phyloP scores from a whole-genome alignment of 2,888 invertebrate genomes.

The Pediacus dermestoides region DNA sequence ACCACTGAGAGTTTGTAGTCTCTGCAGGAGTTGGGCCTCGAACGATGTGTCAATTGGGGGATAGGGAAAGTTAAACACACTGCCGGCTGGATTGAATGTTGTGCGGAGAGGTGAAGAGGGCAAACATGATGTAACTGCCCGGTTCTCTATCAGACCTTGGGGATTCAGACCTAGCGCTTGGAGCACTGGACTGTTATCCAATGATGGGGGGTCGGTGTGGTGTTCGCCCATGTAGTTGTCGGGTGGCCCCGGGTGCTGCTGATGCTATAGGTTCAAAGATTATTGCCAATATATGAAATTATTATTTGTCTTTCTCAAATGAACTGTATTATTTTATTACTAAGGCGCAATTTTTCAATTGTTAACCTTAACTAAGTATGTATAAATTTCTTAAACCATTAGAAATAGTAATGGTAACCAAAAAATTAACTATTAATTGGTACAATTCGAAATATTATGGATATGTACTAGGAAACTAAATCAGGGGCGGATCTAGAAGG shows the following conservation, averaged over 20 bases:
- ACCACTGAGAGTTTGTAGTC: constrained; percentile 52
- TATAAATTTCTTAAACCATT: too few species aligned
- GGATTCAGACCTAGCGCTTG: constrained; percentile 41
- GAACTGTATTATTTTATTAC: too few species aligned
- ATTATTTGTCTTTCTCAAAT: too few species aligned
- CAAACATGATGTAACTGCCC: constrained; percentile 41
- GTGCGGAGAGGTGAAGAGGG: constrained; percentile 44
- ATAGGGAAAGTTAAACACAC: constrained; percentile 42
- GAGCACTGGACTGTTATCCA: constrained; percentile 39
- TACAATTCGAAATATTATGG: too few species aligned
- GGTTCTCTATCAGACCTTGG: constrained; percentile 44
- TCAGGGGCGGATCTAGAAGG: too few species aligned
- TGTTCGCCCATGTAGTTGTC: constrained; percentile 29
- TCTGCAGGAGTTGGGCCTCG: constrained; percentile 54
- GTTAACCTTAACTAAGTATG: too few species aligned
- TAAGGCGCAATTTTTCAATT: too few species aligned
- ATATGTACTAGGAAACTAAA: too few species aligned
- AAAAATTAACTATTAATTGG: too few species aligned
- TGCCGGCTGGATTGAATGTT: constrained; percentile 38
- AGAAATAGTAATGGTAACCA: too few species aligned
- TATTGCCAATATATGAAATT: too few species aligned
- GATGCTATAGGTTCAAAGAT: too few species aligned
- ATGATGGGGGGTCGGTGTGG: constrained; percentile 31
- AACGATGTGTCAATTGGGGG: constrained; percentile 32
- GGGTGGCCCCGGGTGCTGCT: constrained; percentile 25